Percentiles rank a stretch among this genome's conserved stretches.
phyloP scores from a whole-genome alignment of 2,797 vertebrate species.

The Betta splendens region DNA sequence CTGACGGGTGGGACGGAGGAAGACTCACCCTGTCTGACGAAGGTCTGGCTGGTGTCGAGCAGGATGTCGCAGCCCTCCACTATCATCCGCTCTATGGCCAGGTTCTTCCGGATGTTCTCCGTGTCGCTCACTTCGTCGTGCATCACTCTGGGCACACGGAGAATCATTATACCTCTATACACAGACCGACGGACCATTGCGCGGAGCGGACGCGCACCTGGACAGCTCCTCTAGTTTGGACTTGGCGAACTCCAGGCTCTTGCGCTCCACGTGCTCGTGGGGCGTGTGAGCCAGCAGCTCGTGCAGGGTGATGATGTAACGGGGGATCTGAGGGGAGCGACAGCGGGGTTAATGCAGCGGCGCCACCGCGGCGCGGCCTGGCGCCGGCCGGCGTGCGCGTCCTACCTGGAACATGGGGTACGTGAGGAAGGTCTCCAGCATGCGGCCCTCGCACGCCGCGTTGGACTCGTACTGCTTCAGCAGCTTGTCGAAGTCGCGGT shows the following conservation, averaged over 20 bases:
- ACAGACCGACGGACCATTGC: neutral
- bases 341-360: no score
- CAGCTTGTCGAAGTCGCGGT: conserved; percentile 99
- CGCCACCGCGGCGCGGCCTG: no score
- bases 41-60: conserved; percentile 97
- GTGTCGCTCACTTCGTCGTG: conserved; percentile 99
- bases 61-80: conserved; percentile 98
- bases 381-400: no score
- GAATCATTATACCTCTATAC: no score
- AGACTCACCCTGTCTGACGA: conserved; percentile 94
- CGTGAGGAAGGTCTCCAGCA: conserved; percentile 98
- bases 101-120: conserved; percentile 98
- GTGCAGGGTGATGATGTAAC: conserved; percentile 98
- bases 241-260: conserved; percentile 98
- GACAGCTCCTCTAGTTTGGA: conserved; percentile 97
- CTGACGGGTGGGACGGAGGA: no score
- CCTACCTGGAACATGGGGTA: conserved; percentile 99
- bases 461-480: conserved; percentile 98
- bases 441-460: conserved; percentile 94
- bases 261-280: conserved; percentile 96
- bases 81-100: conserved; percentile 98
- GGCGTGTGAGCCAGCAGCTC: conserved; percentile 97
- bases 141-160: conserved; percentile 87
- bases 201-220: conserved; percentile 77
- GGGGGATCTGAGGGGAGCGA: conserved; percentile 97